Base-by-base conservation (phyloP, 2,113 vertebrate species). In the Gulo gulo region DNA sequence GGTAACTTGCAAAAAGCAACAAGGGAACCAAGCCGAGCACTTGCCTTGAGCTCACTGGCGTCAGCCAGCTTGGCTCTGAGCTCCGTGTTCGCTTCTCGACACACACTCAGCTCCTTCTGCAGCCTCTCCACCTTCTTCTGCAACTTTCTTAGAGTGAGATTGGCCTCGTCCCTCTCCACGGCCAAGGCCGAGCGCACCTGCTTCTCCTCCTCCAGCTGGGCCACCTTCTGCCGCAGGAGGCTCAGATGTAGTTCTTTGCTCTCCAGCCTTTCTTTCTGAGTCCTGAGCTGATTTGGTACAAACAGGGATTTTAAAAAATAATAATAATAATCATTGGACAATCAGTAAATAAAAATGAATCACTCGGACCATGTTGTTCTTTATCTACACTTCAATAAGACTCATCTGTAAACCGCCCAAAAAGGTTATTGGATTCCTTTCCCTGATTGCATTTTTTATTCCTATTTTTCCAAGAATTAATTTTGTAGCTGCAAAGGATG, bases 1-100 rank as follows among this genome's bases (percentile, higher is more conserved):
- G 18, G 45, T 10, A 47, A 78, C 3, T 16, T 61, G 47, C 95
- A 93, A 2, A 97, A 80, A 88, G 82, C 65, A 89, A 81, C 11
- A 6, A 89, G 1, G 67, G 61, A 85, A 52, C 6, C 2, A 76
- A 79, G 59, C 1, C 65, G n/a, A 74, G 78, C 94, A 98, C 98
- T 98, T 99, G 99, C 99, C 99, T 99, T 99, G 65, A 99, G 99
- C 97, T 99, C 99, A 63, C 82, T 99, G 97, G 99, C 99, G 96
- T 99, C 99, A 5, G 99, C 99, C 61, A 99, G 98, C 86, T 99
- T 99, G 91, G 99, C 99, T 98, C 99, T 99, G 89, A 99, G 99
- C 93, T 99, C 99, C 0, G 98, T 99, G 97, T 99, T 99, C 0
- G 84, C 98, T 93, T 98, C 97, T 42, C 87, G 99, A 84, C 98